Base-by-base conservation (phyloP, 2,113 vertebrate genomes). In the Rhinopomastus cyanomelas region DNA sequence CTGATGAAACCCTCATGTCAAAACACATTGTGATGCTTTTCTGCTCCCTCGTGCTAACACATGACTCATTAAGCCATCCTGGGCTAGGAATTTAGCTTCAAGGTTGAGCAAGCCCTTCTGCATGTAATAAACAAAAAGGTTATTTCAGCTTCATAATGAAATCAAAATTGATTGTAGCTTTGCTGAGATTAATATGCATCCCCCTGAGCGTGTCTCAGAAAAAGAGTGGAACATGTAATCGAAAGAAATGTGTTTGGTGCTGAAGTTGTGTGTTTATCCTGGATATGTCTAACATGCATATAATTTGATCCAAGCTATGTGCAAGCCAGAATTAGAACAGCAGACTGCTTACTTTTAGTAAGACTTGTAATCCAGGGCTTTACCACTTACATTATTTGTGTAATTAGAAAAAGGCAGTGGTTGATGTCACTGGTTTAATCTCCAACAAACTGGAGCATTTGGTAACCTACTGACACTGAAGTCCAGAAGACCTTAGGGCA, bases 301-400 rank as follows among this genome's bases (percentile, higher is more conserved):
- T 93, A 84, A 92, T 95, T 91, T 89, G 49, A 94, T 85, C 94
- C 64, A 80, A 81, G 49, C 79, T 89, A 23, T n/a, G 12, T 36
- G 6, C 32, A 84, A 72, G 46, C 77, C 91, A 92, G 83, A 94
- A 92, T 95, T 93, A 91, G 82, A 95, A 92, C 57, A 92, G 78
- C 64, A 94, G 94, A 94, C 93, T 95, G 82, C 93, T 94, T 96
- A 91, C 75, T 92, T 93, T 90, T 90, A 46, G 74, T 60, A 96
- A 94, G 61, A 84, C 65, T 23, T 93, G 87, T 96, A 96, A 96
- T 94, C 95, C 84, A 79, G 71, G 66, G 87, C 86, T 96, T 97
- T 95, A 84, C 78, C 95, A 48, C 73, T 93, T 92, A 61, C 53
- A 67, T 89, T 96, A 80, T 93, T 93, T 87, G 49, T 80, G 60